Percentiles rank a stretch among this genome's conserved stretches.
Evolutionary conservation across 2,797 vertebrate species (phyloP).

Genomic region (Myotis daubentonii): DNA sequence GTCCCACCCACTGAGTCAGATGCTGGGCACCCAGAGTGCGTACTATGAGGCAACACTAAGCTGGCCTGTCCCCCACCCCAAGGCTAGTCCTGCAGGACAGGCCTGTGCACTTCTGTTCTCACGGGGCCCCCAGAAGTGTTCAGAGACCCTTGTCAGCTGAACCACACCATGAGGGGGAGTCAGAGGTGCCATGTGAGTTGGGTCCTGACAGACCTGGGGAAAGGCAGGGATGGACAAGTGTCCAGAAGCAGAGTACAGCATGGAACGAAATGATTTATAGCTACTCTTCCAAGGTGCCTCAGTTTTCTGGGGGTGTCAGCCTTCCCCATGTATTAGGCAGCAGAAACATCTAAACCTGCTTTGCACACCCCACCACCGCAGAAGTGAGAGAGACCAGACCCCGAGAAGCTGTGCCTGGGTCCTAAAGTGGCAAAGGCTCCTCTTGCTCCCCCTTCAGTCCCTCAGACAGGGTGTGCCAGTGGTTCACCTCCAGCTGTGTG

Average conservation of each 20-base stretch:
- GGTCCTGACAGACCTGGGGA: background rate
- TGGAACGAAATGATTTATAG: background rate
- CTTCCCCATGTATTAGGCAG: too few relatives aligned
- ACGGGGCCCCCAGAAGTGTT: background rate
- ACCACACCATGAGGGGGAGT: rapidly evolving
- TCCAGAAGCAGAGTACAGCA: background rate
- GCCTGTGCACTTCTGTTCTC: background rate
- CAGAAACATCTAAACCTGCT: too few relatives aligned
- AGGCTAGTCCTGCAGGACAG: background rate
- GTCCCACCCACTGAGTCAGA: background rate
- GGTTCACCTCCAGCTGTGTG: too few relatives aligned
- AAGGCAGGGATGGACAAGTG: rapidly evolving
- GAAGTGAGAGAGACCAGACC: background rate
- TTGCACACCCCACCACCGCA: rapidly evolving
- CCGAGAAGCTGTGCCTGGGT: too few relatives aligned
- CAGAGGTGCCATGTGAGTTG: background rate
- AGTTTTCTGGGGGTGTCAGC: too few relatives aligned
- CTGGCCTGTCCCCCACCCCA: background rate
- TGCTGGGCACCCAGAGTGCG: background rate
- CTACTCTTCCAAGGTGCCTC: rapidly evolving
- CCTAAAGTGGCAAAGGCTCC: rapidly evolving
- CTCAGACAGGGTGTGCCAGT: too few relatives aligned
- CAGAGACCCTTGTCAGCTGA: background rate
- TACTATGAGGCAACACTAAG: rapidly evolving
- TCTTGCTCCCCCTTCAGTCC: too few relatives aligned